Percentiles rank a stretch among this genome's conserved stretches.
Evolutionary conservation across 2,113 vertebrate species (phyloP).

Genomic region (Triplophysa tibetana): DNA sequence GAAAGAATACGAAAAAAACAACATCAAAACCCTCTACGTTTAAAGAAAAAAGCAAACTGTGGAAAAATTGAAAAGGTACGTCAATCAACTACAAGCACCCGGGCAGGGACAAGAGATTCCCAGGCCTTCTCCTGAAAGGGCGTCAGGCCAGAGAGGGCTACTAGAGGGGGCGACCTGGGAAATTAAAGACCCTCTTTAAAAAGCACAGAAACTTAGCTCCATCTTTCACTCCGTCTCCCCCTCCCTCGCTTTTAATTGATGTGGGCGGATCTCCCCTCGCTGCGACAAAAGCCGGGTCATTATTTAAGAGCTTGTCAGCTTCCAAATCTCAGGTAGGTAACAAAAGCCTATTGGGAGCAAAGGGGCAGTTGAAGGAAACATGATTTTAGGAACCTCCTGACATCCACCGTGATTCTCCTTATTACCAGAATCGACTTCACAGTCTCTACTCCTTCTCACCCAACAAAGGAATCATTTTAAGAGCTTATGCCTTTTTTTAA

Average conservation of each 20-base stretch:
- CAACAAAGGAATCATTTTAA: conserved; percentile 76
- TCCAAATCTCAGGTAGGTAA: conserved; percentile 77
- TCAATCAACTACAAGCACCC: conserved; percentile 78
- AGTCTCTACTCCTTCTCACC: conserved; percentile 57
- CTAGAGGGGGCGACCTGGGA: conserved; percentile 72
- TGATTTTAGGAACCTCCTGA: conserved; percentile 60
- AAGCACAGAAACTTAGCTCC: conserved; percentile 65
- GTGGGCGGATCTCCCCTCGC: conserved; percentile 67
- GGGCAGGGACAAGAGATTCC: conserved; percentile 74
- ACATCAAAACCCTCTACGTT: conserved; percentile 76
- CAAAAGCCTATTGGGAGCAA: conserved; percentile 67
- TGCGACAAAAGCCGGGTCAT: conserved; percentile 66
- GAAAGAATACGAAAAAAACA: conserved; percentile 61
- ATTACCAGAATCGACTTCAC: conserved; percentile 65
- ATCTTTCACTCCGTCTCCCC: conserved; percentile 62
- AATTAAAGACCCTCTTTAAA: conserved; percentile 72
- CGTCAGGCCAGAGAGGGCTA: conserved; percentile 72
- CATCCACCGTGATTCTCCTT: conserved; percentile 51
- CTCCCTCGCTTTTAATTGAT: conserved; percentile 67
- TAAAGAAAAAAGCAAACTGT: conserved; percentile 82
- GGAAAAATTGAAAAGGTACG: conserved; percentile 86
- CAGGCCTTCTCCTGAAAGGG: conserved; percentile 73
- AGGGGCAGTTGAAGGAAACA: conserved; percentile 57
- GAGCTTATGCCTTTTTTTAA: conserved; percentile 61
- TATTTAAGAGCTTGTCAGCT: conserved; percentile 73